phyloP scores from a whole-genome alignment of 2,797 vertebrate species.

The Siniperca scherzeri region DNA sequence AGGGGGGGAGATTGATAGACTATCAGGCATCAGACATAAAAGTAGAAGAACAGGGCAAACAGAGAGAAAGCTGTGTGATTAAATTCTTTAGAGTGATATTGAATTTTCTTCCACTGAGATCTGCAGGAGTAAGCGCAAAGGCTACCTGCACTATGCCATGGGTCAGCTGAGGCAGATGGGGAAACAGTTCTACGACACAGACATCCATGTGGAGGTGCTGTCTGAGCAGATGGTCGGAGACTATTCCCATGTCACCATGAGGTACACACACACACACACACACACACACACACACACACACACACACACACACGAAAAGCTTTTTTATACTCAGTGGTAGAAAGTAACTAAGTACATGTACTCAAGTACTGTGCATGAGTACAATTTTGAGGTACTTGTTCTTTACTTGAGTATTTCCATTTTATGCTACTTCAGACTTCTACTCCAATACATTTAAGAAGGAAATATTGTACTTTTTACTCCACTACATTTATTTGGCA shows the following conservation, averaged over 20 bases:
- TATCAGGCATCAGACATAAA: not conserved
- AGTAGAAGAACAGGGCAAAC: not conserved
- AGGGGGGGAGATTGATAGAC: not conserved
- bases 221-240: constrained; percentile 87
- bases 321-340: not conserved
- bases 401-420: not conserved
- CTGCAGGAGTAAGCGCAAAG: constrained; percentile 85
- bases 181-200: constrained; percentile 87
- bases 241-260: constrained; percentile 88
- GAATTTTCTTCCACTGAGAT: constrained; percentile 16
- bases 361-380: not conserved
- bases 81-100: constrained; percentile 6
- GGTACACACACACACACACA: constrained; percentile 62
- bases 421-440: not conserved
- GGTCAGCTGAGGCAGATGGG: constrained; percentile 87
- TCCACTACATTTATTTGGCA: not conserved
- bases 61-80: not conserved
- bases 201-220: constrained; percentile 87
- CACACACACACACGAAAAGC: not conserved
- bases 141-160: constrained; percentile 87
- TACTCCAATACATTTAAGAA: not conserved
- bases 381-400: not conserved
- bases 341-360: not conserved
- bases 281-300: constrained; percentile 8
- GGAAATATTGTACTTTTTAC: not conserved